Percentiles rank a stretch among this genome's conserved stretches.
These are phyloP conservation scores for Coreoperca whiteheadi DNA, from an alignment of 2,113 vertebrate species.

Conservation along the genomic window DNA sequence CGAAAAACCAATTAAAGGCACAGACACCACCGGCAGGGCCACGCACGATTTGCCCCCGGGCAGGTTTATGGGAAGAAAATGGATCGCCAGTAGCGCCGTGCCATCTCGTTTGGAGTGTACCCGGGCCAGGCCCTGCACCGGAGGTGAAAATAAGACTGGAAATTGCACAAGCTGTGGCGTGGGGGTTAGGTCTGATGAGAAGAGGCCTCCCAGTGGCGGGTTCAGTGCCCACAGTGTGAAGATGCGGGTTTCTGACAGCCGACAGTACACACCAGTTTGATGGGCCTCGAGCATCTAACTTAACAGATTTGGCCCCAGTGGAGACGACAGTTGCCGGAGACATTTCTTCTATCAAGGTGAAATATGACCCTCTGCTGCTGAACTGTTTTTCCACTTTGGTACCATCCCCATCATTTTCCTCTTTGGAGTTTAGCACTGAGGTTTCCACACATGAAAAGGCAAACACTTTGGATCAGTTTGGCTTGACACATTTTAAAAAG, in stretches of 20 bases:
- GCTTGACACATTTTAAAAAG: neutral
- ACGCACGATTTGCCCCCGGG: conserved; percentile 33
- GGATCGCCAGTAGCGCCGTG: conserved; percentile 39
- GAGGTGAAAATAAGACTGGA: conserved; percentile 4
- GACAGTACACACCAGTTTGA: conserved; percentile 33
- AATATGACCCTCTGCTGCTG: conserved; percentile 19
- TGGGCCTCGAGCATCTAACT: conserved; percentile 33
- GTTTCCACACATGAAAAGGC: neutral
- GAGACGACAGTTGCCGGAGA: conserved; percentile 25
- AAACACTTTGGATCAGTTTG: neutral
- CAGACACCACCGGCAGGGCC: conserved; percentile 18
- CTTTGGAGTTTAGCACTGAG: neutral
- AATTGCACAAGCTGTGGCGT: neutral
- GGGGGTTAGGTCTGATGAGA: conserved; percentile 27
- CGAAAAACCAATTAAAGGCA: conserved; percentile 74
- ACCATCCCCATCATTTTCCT: neutral
- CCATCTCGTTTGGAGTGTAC: conserved; percentile 33
- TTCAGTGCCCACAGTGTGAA: conserved; percentile 18
- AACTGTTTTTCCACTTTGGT: conserved; percentile 16
- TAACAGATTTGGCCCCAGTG: conserved; percentile 41
- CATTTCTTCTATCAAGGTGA: conserved; percentile 22
- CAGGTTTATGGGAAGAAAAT: conserved; percentile 57
- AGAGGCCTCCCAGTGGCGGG: conserved; percentile 7
- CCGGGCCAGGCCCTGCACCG: neutral
- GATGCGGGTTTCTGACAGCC: conserved; percentile 42